Evolutionary conservation across 2,888 invertebrate genomes (phyloP).

Genomic region (Oscheius myriophilus): DNA sequence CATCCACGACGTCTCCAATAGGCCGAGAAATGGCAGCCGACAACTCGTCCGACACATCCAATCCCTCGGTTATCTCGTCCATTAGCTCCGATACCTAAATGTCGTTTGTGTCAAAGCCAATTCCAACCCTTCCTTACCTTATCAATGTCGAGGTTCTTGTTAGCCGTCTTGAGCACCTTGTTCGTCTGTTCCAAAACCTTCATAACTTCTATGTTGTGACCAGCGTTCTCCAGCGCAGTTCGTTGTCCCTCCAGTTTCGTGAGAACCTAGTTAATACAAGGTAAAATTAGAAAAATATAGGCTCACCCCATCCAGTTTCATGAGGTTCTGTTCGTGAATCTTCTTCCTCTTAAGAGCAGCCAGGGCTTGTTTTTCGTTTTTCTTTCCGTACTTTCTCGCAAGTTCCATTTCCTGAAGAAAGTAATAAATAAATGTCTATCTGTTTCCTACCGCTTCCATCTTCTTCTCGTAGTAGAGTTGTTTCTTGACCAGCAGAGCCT

Average conservation of each 20-base stretch:
- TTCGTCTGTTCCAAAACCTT: constrained; percentile 51
- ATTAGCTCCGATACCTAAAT: constrained; percentile 51
- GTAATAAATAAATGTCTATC: background rate
- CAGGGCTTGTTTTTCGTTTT: constrained; percentile 51
- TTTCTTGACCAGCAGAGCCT: constrained; percentile 52
- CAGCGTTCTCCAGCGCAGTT: constrained; percentile 54
- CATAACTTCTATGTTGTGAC: constrained; percentile 52
- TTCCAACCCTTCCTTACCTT: constrained; percentile 29
- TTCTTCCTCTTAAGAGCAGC: constrained; percentile 55
- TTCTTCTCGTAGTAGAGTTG: constrained; percentile 52
- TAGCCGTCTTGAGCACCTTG: constrained; percentile 51
- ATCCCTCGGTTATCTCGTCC: constrained; percentile 56
- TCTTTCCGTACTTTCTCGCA: constrained; percentile 53
- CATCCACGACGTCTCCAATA: constrained; percentile 48
- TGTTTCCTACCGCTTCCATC: constrained; percentile 32
- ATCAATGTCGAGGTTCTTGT: constrained; percentile 53
- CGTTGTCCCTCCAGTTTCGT: constrained; percentile 56
- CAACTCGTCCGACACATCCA: constrained; percentile 49
- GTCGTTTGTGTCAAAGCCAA: background rate
- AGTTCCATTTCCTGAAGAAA: constrained; percentile 39
- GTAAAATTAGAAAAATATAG: no score
- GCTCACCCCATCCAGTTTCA: constrained; percentile 43
- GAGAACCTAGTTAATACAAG: no score
- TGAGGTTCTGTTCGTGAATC: constrained; percentile 50
- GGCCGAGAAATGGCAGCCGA: constrained; percentile 51